Conservation (phyloP, 2,113 vertebrate genomes). For the Chionodraco myersi region DNA sequence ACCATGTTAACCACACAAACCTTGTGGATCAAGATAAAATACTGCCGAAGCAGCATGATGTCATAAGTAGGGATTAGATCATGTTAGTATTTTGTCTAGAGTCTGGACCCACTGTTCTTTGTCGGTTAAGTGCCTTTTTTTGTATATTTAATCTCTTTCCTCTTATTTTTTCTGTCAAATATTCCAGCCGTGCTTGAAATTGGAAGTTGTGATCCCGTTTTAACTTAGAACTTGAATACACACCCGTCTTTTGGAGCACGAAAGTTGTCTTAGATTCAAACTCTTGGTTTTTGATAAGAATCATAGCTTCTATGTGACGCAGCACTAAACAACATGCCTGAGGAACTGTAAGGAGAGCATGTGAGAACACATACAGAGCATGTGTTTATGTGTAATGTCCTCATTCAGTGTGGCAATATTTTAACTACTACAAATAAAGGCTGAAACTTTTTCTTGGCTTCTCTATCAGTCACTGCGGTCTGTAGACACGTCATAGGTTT, state of each 20-base stretch:
- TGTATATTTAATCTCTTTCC: background rate
- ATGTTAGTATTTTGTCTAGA: too few relatives aligned
- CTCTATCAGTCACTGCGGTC: too few relatives aligned
- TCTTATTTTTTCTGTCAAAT: background rate
- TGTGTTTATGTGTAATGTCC: constrained; percentile 1
- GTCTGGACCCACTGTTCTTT: too few relatives aligned
- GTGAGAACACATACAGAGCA: background rate
- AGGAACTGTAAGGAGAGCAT: background rate
- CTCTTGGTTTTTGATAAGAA: background rate
- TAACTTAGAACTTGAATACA: background rate
- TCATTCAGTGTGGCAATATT: background rate
- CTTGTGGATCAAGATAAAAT: too few relatives aligned
- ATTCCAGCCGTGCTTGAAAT: background rate
- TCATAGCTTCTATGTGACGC: background rate
- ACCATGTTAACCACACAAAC: too few relatives aligned
- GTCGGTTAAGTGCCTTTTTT: background rate
- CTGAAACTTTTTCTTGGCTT: too few relatives aligned
- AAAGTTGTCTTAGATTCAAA: background rate
- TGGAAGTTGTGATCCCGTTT: background rate
- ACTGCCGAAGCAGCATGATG: too few relatives aligned
- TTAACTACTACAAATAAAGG: background rate
- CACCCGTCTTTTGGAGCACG: background rate
- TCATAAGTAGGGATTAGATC: too few relatives aligned
- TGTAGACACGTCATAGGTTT: too few relatives aligned
- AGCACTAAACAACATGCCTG: background rate